Base-by-base conservation (phyloP, 2,797 vertebrate genomes). In the Parauchenoglanis ngamensis region DNA sequence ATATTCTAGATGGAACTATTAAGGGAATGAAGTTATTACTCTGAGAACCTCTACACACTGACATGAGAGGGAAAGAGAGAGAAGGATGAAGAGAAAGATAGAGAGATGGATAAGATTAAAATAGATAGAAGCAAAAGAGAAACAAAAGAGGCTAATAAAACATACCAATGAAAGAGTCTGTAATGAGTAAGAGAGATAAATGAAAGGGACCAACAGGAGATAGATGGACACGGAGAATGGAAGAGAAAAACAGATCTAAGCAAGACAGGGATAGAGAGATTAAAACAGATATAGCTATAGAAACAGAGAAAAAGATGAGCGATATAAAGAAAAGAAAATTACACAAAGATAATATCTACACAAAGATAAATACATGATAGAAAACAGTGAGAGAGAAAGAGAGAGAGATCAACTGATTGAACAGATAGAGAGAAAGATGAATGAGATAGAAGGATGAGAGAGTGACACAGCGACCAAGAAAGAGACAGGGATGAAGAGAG, bases 11-110 rank as follows among this genome's bases (percentile, higher is more conserved):
- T 59, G 70, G 86, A 89, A 84, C 44, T 84, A 17, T 49, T 80
- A 88, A 81, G 86, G 25, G 68, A 79, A 61, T 61, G 61, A 49
- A 85, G 79, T 89, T 86, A 85, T 89, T 87, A 88, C 84, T 77
- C 73, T 68, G 87, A 83, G 90, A 88, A 85, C 28, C 67, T 76
- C 84, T 84, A 86, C 65, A 67, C 57, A 54, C 78, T 85, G 86
- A 85, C 82, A 46, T 76, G 84, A 85, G 78, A 90, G 76, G 79
- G 82, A 49, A 63, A 78, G 82, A 75, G 84, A 25, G 72, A 73
- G 86, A 85, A 46, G 57, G 25, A 80, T 56, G n/a, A 44, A 59
- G 15, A 21, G 73, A 35, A 84, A 72, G 65, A 67, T 3, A 72
- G 54, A 77, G 23, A 68, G 35, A 57, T n/a, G 46, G n/a, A 46